Evolutionary conservation across 2,888 invertebrate species (phyloP), one percentile per base, ranked within the genome.

Genomic region (Cyclophora albipunctata): DNA sequence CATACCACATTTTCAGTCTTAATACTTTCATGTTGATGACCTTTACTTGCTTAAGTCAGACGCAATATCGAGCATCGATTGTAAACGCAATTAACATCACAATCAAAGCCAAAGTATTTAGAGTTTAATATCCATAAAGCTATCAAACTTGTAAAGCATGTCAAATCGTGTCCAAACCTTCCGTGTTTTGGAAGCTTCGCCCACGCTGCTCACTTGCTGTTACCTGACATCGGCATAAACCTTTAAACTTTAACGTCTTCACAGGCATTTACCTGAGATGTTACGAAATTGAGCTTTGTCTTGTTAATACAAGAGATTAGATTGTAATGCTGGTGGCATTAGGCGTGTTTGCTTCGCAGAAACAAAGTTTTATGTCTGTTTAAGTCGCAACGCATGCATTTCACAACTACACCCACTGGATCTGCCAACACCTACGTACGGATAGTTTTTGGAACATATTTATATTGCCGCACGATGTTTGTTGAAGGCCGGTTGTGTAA

Each of bases 401-500:
- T 74, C 78, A 70, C 70, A 78, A 80, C 69, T 53, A 63, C 75
- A 67, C 79, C 78, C 69, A 78, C 77, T 67, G 55, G 55, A 66
- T 67, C 61, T 64, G 67, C 64, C 37, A 37, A 37, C 76, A 66
- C 79, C 80, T 72, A 79, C 79, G 64, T 51, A 58, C 55, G 53
- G 53, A 61, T 54, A 61, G 58, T 63, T 65, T 69, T 71, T 62
- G 51, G 63, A 57, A 63, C 57, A 65, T 69, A 67, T 71, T 68
- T 69, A 67, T 60, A 64, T 62, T 58, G 60, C 53, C 37, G 37
- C 37, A 37, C 37, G 5, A 4, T 37, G n/a, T 42, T 4, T 42
- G 42, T 5, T 34, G 43, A 43, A 43, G 43, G 43, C 33, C 37
- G 37, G 37, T 5, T 37, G 37, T 37, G 59, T 57, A 64, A 49